These are phyloP conservation scores for Vombatus ursinus DNA, from an alignment of 2,113 vertebrate species.

Conservation along the genomic window DNA sequence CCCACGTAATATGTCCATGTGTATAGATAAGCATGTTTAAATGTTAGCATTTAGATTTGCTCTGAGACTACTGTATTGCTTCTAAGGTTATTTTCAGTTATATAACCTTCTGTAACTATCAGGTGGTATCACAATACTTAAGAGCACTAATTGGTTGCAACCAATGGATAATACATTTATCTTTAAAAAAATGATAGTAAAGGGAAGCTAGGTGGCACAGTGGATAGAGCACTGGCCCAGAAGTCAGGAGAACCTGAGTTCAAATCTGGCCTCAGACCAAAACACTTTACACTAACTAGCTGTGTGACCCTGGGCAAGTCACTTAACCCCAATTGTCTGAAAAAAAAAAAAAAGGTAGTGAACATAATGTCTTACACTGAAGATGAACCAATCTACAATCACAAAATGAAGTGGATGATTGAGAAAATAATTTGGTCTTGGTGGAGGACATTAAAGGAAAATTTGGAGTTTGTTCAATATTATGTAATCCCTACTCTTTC, in stretches of 20 bases:
- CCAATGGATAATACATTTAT: background rate
- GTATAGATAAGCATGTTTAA: background rate
- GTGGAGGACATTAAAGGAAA: background rate
- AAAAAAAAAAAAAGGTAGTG: no score
- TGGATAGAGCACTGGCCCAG: no score
- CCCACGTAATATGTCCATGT: background rate
- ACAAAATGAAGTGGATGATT: background rate
- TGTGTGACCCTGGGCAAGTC: no score
- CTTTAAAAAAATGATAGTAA: background rate
- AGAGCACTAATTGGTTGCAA: background rate
- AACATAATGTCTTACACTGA: background rate
- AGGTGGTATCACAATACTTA: background rate
- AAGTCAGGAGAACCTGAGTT: no score
- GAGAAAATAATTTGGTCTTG: background rate
- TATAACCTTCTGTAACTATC: background rate
- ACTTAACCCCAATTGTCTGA: no score
- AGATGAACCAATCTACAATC: background rate
- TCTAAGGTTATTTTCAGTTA: background rate
- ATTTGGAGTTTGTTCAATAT: background rate
- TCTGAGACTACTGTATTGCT: background rate
- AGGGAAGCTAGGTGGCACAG: no score
- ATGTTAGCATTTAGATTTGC: background rate
- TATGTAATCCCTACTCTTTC: background rate
- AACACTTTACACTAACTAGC: no score
- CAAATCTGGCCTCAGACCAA: no score